Evolutionary conservation across 2,113 vertebrate species (phyloP).

Genomic region (Zingel zingel): DNA sequence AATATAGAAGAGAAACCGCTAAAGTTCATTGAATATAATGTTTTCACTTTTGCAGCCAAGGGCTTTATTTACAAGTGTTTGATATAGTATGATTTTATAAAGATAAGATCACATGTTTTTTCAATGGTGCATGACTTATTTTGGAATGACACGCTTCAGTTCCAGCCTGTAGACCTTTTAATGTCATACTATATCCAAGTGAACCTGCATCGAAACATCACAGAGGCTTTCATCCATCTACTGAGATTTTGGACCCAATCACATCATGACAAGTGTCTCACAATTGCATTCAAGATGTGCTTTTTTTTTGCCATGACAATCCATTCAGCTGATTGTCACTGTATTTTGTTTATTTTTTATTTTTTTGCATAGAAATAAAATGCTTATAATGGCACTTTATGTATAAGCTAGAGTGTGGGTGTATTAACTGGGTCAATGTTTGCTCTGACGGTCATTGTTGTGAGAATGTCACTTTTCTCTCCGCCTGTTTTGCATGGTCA

Average conservation of each 20-base stretch:
- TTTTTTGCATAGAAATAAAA: slow-evolving; percentile 81
- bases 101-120: slow-evolving; percentile 22
- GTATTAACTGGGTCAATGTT: slow-evolving; percentile 20
- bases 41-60: slow-evolving; percentile 63
- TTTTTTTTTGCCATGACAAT: slow-evolving; percentile 80
- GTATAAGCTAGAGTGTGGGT: slow-evolving; percentile 55
- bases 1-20: slow-evolving; percentile 26
- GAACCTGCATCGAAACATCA: slow-evolving; percentile 1
- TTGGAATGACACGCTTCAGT: slow-evolving; percentile 8
- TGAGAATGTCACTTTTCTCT: neutral
- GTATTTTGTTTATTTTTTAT: slow-evolving; percentile 54
- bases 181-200: slow-evolving; percentile 16
- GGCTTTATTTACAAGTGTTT: slow-evolving; percentile 49
- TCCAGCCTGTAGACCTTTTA: slow-evolving; percentile 6
- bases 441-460: neutral
- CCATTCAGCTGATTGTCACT: slow-evolving; percentile 72
- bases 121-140: slow-evolving; percentile 55
- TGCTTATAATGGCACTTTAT: slow-evolving; percentile 82
- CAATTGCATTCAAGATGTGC: slow-evolving; percentile 34
- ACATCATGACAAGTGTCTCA: slow-evolving; percentile 30
- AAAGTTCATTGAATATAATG: neutral
- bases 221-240: slow-evolving; percentile 9
- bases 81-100: slow-evolving; percentile 32
- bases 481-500: neutral
- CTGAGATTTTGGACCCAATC: slow-evolving; percentile 23